phyloP scores from a whole-genome alignment of 1,140 invertebrate genomes.

The Procambarus clarkii region DNA sequence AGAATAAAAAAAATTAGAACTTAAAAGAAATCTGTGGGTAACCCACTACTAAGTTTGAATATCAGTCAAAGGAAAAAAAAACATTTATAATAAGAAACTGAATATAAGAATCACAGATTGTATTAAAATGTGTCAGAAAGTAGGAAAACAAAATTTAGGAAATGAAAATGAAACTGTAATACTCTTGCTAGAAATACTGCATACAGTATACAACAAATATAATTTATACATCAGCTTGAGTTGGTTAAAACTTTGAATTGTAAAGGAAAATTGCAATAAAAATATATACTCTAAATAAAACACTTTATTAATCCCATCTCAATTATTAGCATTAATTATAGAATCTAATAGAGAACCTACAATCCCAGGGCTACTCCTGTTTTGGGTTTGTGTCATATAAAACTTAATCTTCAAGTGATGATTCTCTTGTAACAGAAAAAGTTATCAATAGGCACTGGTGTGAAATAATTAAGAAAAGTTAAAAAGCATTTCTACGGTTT shows the following conservation, averaged over 20 bases:
- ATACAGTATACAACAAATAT: too few relatives aligned
- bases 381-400: constrained; percentile 62
- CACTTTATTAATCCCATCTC: constrained; percentile 69
- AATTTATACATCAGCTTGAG: too few relatives aligned
- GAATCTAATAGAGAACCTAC: constrained; percentile 69
- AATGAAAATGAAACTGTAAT: too few relatives aligned
- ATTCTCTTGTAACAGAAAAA: constrained; percentile 33
- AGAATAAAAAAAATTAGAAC: too few relatives aligned
- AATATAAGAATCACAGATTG: too few relatives aligned
- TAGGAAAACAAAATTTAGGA: too few relatives aligned
- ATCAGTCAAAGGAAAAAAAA: too few relatives aligned
- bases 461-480: constrained; percentile 55
- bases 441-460: constrained; percentile 62
- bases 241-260: background rate
- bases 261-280: background rate
- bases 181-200: too few relatives aligned
- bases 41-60: too few relatives aligned
- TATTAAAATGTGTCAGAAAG: too few relatives aligned
- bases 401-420: constrained; percentile 59
- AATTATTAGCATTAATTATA: constrained; percentile 66
- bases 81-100: too few relatives aligned
- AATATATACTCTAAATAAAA: constrained; percentile 61
- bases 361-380: constrained; percentile 65
- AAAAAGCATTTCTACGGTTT: constrained; percentile 32
- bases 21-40: too few relatives aligned